Base-by-base conservation (phyloP, 2,797 vertebrate species). In the Bovichtus diacanthus region DNA sequence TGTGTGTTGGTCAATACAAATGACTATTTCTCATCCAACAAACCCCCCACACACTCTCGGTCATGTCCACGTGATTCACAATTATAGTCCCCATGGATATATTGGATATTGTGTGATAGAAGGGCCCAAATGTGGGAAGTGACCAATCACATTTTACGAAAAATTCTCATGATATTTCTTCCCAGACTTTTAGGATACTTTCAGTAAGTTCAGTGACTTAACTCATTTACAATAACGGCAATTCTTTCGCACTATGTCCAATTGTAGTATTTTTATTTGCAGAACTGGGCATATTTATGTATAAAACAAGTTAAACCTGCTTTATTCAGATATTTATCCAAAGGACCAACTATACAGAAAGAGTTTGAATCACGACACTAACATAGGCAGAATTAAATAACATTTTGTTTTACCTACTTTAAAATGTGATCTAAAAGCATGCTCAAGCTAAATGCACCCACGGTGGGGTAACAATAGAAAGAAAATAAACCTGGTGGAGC, bases 11-110 rank as follows among this genome's bases (percentile, higher is more conserved):
- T 91, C 93, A 92, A 86, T 90, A 92, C 78, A 88, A 92, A 90
- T 91, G 91, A 93, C 88, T 83, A 88, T 81, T 87, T 88, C 74
- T 85, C 86, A 86, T 79, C 86, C 72, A 65, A 78, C 81, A 68
- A 74, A 74, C 64, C 87, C 87, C 85, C 84, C 90, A 67, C 54
- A 77, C 83, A 76, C 86, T 73, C 79, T 89, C 85, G 89, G 90
- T 92, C 92, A 94, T 69, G 91, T 95, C 94, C 94, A 95, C 93
- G 94, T 94, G 94, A 95, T 92, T 88, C 87, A 81, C 88, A 86
- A 82, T 89, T 80, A 88, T 78, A 89, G 70, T 89, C 94, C 91
- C 93, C 79, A 82, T 88, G 85, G 91, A 93, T 90, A 90, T 85
- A 86, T 90, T 87, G 92, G 87, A 90, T 93, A 91, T 94, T 94